Evolutionary conservation across 2,797 vertebrate genomes (phyloP), one percentile per base, ranked within the genome.

Genomic region (Trachurus trachurus): DNA sequence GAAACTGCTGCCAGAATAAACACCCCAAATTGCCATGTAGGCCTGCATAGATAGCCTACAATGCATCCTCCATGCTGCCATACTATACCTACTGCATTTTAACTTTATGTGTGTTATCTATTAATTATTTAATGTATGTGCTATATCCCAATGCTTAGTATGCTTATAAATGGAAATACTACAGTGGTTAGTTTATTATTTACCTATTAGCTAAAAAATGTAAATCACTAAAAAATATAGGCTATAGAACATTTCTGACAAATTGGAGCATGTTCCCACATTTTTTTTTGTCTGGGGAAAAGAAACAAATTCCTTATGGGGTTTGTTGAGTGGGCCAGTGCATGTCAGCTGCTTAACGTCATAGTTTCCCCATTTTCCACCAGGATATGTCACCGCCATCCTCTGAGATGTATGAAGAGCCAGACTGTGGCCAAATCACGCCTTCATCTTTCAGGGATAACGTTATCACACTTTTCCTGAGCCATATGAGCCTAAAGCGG

Each of bases 401-500:
- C 47, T 0, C 39, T 5, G 19, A 34, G 52, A 40, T 61, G 59
- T 59, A 16, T 10, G 34, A 42, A 42, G 2, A 49, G 15, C 31
- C 8, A 1, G 2, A 71, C 9, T 53, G 2, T n/a, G 40, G 53
- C 76, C 66, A 82, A 75, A 83, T 82, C 80, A 71, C 75, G 69
- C 70, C 78, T 73, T n/a, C 71, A n/a, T 80, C 21, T 19, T 6
- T 69, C 5, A 34, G 31, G 22, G 9, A 50, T 7, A 13, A 22
- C 37, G 16, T n/a, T 42, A 11, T 9, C 42, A 60, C 2, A 60
- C 8, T 72, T 56, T 26, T 64, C 17, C 2, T 10, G 22, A 8
- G 59, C 54, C 12, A 9, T 21, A 26, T 26, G 1, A 10, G 3
- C 26, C 21, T 6, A 6, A 19, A 66, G 84, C 89, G 93, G 93